A percentile compares a stretch with the other conserved stretches of the same genome.
phyloP scores from a whole-genome alignment of 2,113 vertebrate genomes.

The Carassius auratus region DNA sequence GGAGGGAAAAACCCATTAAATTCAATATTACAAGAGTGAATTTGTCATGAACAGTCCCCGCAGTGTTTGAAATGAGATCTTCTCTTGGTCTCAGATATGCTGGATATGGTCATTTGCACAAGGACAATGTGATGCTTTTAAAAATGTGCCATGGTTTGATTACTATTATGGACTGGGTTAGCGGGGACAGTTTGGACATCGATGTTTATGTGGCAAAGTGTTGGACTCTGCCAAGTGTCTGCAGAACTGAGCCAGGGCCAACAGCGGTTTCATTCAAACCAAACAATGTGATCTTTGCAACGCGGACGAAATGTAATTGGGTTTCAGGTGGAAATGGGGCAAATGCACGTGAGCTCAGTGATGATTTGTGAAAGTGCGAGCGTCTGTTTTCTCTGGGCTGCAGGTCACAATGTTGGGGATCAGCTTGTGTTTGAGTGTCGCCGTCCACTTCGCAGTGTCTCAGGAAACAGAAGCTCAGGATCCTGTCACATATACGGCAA shows the following conservation, averaged over 20 bases:
- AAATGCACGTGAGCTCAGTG: not conserved
- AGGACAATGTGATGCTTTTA: not conserved
- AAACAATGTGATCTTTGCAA: slow-evolving; percentile 12
- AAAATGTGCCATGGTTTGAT: slow-evolving; percentile 26
- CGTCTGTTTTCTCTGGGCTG: not conserved
- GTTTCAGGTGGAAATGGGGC: not conserved
- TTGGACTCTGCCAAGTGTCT: slow-evolving; percentile 4
- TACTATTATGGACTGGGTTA: slow-evolving; percentile 21
- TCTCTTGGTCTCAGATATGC: not conserved
- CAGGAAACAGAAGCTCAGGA: slow-evolving; percentile 89
- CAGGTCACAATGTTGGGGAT: slow-evolving; percentile 84
- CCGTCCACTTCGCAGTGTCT: slow-evolving; percentile 78
- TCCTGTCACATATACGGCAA: slow-evolving; percentile 93
- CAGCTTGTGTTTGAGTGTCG: slow-evolving; percentile 81
- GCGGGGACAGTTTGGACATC: slow-evolving; percentile 5
- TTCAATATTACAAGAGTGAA: not conserved
- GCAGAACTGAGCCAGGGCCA: slow-evolving; percentile 14
- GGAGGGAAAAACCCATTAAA: not conserved
- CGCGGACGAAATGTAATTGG: not conserved
- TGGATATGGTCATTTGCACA: slow-evolving; percentile 9
- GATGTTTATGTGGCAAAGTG: slow-evolving; percentile 22
- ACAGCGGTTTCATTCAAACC: not conserved
- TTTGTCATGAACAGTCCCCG: not conserved
- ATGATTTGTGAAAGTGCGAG: not conserved
- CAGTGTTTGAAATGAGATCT: not conserved